Conservation (phyloP, 53 echinoderm and acorn worm species). For the Patiria pectinifera region DNA sequence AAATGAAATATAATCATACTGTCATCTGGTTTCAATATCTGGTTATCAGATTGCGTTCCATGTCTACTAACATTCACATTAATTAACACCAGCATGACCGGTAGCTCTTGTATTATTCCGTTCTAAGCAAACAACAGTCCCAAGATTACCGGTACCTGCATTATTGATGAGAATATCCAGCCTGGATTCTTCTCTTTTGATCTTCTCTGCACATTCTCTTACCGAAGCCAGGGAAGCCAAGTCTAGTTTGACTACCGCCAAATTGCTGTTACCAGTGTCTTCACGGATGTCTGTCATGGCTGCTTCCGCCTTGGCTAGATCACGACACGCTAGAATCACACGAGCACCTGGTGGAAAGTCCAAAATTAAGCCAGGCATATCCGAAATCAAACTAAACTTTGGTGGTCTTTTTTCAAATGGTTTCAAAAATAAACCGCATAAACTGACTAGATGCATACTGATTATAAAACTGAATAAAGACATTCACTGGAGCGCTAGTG, state of each 20-base stretch:
- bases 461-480: no score
- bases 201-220: constrained; percentile 77
- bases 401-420: no score
- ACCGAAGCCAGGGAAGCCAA: constrained; percentile 80
- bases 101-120: no score
- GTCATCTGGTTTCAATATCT: no score
- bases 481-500: no score
- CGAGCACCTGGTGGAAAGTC: constrained; percentile 68
- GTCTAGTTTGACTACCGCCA: constrained; percentile 77
- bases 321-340: constrained; percentile 87
- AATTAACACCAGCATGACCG: no score
- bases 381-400: background rate
- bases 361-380: background rate
- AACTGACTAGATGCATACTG: no score
- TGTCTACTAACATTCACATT: no score
- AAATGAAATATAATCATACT: no score
- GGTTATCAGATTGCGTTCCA: no score
- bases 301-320: constrained; percentile 68
- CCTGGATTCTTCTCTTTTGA: constrained; percentile 60
- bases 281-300: constrained; percentile 64
- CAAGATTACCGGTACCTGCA: constrained; percentile 82
- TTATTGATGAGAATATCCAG: constrained; percentile 85
- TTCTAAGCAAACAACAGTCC: no score
- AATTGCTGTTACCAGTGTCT: constrained; percentile 64
- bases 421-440: no score